These are phyloP conservation scores for Melanotaenia boesemani DNA, from an alignment of 2,797 vertebrate genomes.

Conservation along the genomic window DNA sequence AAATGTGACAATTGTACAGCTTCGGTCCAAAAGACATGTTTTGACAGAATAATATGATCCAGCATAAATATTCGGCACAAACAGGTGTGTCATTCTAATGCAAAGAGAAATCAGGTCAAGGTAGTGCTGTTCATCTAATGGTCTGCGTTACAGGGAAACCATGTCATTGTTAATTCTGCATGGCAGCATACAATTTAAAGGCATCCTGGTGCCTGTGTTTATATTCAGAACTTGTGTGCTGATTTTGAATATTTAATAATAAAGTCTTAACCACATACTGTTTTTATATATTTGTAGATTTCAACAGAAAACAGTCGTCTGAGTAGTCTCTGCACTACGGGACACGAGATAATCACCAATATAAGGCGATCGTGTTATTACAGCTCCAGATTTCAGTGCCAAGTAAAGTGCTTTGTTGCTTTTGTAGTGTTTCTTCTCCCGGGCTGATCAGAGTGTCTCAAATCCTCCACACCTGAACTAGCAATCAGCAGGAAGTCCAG, in stretches of 20 bases:
- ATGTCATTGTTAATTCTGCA: too few relatives aligned
- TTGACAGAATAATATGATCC: constrained; percentile 36
- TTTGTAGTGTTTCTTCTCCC: constrained; percentile 39
- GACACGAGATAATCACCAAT: neutral
- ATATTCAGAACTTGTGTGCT: neutral
- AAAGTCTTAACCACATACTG: constrained; percentile 4
- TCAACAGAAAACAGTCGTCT: constrained; percentile 15
- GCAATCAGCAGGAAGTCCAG: constrained; percentile 43
- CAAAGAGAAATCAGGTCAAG: constrained; percentile 43
- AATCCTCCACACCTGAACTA: constrained; percentile 36
- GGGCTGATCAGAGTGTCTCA: constrained; percentile 30
- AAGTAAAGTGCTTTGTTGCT: constrained; percentile 71
- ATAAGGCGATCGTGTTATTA: neutral
- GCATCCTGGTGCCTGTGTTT: neutral
- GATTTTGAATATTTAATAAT: constrained; percentile 8
- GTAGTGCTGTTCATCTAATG: neutral
- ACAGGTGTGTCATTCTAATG: constrained; percentile 32
- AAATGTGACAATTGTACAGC: neutral
- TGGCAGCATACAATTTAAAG: neutral
- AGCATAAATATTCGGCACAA: constrained; percentile 22
- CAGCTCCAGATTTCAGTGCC: constrained; percentile 44
- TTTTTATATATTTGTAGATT: constrained; percentile 2
- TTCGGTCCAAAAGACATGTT: constrained; percentile 19
- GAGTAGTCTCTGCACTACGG: constrained; percentile 41
- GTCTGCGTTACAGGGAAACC: too few relatives aligned